Percentiles rank a stretch among this genome's conserved stretches.
These are phyloP conservation scores for Speoplatyrhinus poulsoni DNA, from an alignment of 2,113 vertebrate species.

Conservation along the genomic window DNA sequence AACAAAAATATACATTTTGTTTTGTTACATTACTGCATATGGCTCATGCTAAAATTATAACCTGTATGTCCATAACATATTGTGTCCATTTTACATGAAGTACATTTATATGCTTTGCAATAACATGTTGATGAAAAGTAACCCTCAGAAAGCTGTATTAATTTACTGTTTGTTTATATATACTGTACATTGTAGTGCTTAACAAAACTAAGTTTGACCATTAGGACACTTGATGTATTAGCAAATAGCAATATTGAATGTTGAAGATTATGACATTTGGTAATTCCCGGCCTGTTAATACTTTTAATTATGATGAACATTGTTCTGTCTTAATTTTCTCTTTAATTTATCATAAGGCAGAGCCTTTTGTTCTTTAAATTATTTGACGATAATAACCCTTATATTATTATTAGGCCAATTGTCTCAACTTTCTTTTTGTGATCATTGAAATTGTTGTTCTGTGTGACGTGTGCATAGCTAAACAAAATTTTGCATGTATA, in stretches of 20 bases:
- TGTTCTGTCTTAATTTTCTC: not conserved
- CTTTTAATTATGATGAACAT: not conserved
- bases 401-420: not conserved
- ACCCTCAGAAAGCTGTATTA: no score
- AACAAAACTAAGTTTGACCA: not conserved
- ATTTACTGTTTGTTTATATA: no score
- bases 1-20: no score
- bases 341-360: not conserved
- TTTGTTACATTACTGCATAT: no score
- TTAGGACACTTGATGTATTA: not conserved
- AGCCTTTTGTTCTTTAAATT: not conserved
- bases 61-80: no score
- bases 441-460: not conserved
- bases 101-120: no score
- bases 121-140: no score
- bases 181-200: not conserved
- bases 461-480: conserved; percentile 7
- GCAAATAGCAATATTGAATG: not conserved
- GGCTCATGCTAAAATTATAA: no score
- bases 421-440: not conserved
- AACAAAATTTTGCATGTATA: not conserved
- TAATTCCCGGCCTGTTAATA: not conserved
- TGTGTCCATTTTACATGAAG: no score
- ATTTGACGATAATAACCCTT: no score
- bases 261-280: not conserved